Conservation (phyloP, 2,888 invertebrate genomes). For the Bedellia somnulentella region DNA sequence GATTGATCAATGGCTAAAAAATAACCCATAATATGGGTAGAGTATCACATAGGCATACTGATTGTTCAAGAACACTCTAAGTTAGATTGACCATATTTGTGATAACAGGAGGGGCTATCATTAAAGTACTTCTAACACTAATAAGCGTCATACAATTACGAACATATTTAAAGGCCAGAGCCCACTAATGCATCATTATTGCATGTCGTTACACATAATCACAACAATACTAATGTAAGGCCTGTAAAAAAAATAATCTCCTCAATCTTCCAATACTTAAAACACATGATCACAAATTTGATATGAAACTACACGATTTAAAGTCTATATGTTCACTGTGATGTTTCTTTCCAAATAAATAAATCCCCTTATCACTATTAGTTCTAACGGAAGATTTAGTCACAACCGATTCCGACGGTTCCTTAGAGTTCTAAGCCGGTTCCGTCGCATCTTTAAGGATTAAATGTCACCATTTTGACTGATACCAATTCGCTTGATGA, state of each 20-base stretch:
- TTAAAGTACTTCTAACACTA: no score
- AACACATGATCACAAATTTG: not conserved
- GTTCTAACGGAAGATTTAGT: constrained; percentile 48
- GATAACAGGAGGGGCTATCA: no score
- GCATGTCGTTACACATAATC: no score
- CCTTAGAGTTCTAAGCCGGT: constrained; percentile 53
- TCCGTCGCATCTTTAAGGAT: constrained; percentile 51
- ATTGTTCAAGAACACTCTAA: no score
- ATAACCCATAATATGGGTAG: no score
- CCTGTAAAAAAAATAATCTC: no score
- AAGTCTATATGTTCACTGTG: constrained; percentile 35
- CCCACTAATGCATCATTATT: no score
- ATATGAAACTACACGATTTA: constrained; percentile 13
- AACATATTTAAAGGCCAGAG: constrained; percentile 17
- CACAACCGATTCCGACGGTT: constrained; percentile 57
- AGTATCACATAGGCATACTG: no score
- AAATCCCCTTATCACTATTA: constrained; percentile 54
- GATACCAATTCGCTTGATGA: constrained; percentile 55
- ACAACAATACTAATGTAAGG: no score
- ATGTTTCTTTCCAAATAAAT: constrained; percentile 47
- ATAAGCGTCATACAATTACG: constrained; percentile 35
- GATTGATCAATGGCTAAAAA: no score
- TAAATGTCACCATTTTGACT: constrained; percentile 59
- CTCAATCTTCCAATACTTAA: no score
- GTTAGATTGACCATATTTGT: no score